Base-by-base conservation (phyloP, 2,888 invertebrate species). In the Smittia sp. region DNA sequence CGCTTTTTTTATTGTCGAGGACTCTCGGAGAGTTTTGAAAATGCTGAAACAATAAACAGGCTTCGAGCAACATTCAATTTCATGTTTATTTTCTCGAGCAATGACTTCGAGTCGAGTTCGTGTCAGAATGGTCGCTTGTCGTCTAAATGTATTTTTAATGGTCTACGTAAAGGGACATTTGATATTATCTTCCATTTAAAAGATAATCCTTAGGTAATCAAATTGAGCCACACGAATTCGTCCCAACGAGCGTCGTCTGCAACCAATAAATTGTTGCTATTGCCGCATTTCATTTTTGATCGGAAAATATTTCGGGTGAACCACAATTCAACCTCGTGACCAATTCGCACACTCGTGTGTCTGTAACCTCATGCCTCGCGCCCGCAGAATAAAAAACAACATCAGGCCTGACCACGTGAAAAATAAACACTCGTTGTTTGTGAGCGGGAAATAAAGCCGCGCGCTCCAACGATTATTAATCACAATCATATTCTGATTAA, bases 401-500 rank as follows among this genome's bases (percentile, higher is more conserved):
- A 15, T 58, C 24, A 11, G 58, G 58, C 1, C 22, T 15, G 58
- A 58, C 58, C 58, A 58, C 58, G 58, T 58, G 58, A 58, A 58
- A 58, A 58, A 58, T 58, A 58, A 58, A 58, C 58, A 58, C 24
- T 18, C 58, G 58, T 58, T 58, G 58, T 58, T 58, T 58, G 58
- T 58, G 39, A 9, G 20, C 15, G 22, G 3, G 52, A 46, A 58
- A 58, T n/a, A 58, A 1, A 4, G 58, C 24, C 15, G 58, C 7
- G 13, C 24, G 13, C 24, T 62, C 65, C 68, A 24, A 46, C 68
- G 68, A 68, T 46, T 46, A 68, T 68, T 68, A 68, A 68, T 68
- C 68, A 68, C 68, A 68, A 68, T 68, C 46, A 41, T 22, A 39
- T 68, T 68, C 46, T 68, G 68, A 68, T 68, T 68, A 68, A 68